Base-by-base conservation (phyloP, 2,888 invertebrate genomes). In the Ferdinandea cuprea region DNA sequence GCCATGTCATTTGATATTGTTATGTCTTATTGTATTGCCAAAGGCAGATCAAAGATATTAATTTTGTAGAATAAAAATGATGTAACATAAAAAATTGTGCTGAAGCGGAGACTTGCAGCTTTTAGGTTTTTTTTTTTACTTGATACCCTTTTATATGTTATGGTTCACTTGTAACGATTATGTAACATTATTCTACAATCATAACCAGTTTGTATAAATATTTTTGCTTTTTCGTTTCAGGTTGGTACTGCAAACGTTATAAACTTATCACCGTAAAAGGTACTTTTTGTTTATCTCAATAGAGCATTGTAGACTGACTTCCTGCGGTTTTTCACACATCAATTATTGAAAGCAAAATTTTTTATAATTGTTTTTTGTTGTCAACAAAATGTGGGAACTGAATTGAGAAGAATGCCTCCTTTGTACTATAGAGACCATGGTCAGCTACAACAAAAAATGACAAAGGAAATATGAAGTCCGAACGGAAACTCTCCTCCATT, bases 401-500 rank as follows among this genome's bases (percentile, higher is more conserved):
- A 37, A 54, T 42, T n/a, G n/a, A n/a, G n/a, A n/a, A n/a, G n/a
- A n/a, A n/a, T n/a, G n/a, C n/a, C n/a, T n/a, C n/a, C n/a, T n/a
- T 19, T 1, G 11, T 15, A 15, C 28, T n/a, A 9, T 40, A 28
- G 35, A 32, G 15, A 11, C 48, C 25, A 42, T 32, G 52, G 58
- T 19, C 37, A 40, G n/a, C 17, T 19, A 19, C 25, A 25, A 25
- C 2, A 5, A 5, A 28, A 40, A 25, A n/a, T 11, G 54, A 44
- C n/a, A 9, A 52, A 25, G 25, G 25, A 25, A 25, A 25, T 46
- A 25, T 2, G 25, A 25, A 25, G 5, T 46, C 61, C 13, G 8
- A 46, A 28, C 44, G 72, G 63, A 63, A 72, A 63, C 28, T 63
- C 54, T 63, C 28, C 44, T 42, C n/a, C n/a, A n/a, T n/a, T 46